These are phyloP conservation scores for Subanguina moxae DNA, from an alignment of 1,140 invertebrate genomes.

Conservation along the genomic window DNA sequence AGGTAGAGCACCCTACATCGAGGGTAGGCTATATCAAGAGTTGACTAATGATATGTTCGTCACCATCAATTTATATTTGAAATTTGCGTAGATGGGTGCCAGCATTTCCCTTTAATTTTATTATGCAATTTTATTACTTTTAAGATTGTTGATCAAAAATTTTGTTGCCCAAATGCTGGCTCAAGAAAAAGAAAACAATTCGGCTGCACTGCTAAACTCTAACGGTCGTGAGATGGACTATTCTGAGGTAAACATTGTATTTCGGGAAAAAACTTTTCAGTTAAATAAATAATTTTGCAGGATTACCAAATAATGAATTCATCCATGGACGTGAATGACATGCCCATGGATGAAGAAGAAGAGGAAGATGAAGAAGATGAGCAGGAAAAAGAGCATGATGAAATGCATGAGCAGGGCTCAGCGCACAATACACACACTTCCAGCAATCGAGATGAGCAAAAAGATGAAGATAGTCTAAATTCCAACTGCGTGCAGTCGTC, in stretches of 20 bases:
- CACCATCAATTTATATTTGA: no score
- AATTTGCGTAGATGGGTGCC: no score
- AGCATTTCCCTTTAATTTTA: no score
- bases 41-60: no score
- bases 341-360: neutral
- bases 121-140: no score
- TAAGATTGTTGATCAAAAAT: conserved; percentile 48
- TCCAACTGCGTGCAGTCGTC: neutral
- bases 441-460: no score
- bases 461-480: neutral
- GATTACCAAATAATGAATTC: neutral
- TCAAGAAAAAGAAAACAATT: conserved; percentile 32
- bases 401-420: conserved; percentile 2
- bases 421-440: no score
- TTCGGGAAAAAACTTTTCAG: neutral
- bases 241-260: neutral
- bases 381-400: neutral
- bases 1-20: no score
- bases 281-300: neutral
- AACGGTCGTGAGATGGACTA: neutral
- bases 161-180: conserved; percentile 50
- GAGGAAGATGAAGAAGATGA: conserved; percentile 2
- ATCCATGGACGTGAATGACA: neutral
- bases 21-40: no score
- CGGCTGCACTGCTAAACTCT: neutral